A percentile compares a stretch with the other conserved stretches of the same genome.
Evolutionary conservation across 2,888 invertebrate genomes (phyloP).

Genomic region (Sphinx pinastri): DNA sequence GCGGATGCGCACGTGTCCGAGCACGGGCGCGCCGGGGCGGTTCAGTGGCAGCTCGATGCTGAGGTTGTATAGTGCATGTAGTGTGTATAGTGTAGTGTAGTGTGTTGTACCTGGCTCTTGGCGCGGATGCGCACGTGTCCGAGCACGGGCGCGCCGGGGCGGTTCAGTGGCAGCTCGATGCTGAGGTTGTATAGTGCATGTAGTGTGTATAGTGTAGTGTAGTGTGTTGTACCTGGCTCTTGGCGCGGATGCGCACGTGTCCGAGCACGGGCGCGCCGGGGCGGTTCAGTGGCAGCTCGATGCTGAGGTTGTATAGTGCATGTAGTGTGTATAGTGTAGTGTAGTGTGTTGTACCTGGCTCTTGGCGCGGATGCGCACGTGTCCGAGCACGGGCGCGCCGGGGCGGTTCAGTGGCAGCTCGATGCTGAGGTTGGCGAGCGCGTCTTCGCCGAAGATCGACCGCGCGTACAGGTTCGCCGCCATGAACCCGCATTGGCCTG

Average conservation of each 20-base stretch:
- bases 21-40: slow-evolving; percentile 94
- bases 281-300: no score
- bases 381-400: slow-evolving; percentile 95
- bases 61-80: slow-evolving; percentile 85
- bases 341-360: slow-evolving; percentile 89
- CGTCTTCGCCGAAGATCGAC: slow-evolving; percentile 99
- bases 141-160: no score
- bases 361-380: slow-evolving; percentile 98
- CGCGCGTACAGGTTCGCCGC: slow-evolving; percentile 99
- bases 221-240: no score
- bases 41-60: slow-evolving; percentile 98
- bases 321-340: not conserved
- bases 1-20: slow-evolving; percentile 98
- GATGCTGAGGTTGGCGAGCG: slow-evolving; percentile 98
- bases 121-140: no score
- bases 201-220: no score
- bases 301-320: no score
- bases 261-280: no score
- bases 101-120: no score
- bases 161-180: no score
- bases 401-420: slow-evolving; percentile 96
- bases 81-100: no score
- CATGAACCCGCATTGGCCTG: slow-evolving; percentile 99
- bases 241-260: no score
- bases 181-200: no score